Base-by-base conservation (phyloP, 2,113 vertebrate genomes). In the Hipposideros armiger region DNA sequence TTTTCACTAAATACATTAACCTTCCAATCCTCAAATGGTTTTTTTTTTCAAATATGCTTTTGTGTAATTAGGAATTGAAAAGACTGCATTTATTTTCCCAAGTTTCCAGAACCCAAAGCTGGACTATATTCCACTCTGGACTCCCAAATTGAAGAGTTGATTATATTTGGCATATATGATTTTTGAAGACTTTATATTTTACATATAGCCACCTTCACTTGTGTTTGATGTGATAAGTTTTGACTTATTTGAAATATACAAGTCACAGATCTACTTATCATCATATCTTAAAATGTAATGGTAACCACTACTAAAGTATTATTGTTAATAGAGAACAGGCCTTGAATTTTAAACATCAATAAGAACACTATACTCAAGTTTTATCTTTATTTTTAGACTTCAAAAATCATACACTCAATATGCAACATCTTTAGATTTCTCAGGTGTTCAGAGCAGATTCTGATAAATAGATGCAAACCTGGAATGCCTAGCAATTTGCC, bases 121-220 rank as follows among this genome's bases (percentile, higher is more conserved):
- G 30, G 24, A n/a, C 72, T 15, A 45, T 20, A 78, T 30, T 24
- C 30, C 26, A 22, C 15, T 50, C 32, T 60, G 28, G 56, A 66
- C 67, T 67, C n/a, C 10, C 16, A 80, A 60, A 66, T 67, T 58
- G 56, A 80, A 67, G 24, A 67, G 42, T 7, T 74, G 11, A 85
- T 94, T 62, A 72, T 66, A 91, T 84, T 16, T 84, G 47, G 1
- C 7, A 30, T 32, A 70, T 60, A 80, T 62, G 10, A 86, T 22
- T 90, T 90, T 86, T 90, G 66, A 66, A 58, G 32, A 90, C 86
- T 95, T 50, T 58, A 47, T 56, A 88, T 89, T 73, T 73, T 80
- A 47, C 13, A 50, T 52, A n/a, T 73, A 81, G 4, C 10, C 40
- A 54, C 14, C 52, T 14, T 11, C 17, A 67, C 30, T 87, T 83